Conservation (phyloP, 2,888 invertebrate genomes). For the Rotaria magnacalcarata region DNA sequence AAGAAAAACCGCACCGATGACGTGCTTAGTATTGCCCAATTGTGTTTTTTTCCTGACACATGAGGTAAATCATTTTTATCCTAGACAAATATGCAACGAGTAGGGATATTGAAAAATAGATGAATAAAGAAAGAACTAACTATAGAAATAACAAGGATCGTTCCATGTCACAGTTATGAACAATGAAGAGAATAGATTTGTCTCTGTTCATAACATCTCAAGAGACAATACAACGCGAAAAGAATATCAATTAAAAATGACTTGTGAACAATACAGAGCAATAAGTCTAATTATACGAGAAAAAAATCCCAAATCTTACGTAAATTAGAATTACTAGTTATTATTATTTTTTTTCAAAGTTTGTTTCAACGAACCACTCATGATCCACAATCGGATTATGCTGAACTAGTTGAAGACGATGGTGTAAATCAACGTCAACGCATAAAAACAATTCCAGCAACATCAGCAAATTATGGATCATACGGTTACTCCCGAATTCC, state of each 20-base stretch:
- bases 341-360: not conserved
- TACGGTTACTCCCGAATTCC: constrained; percentile 43
- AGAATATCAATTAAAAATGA: not conserved
- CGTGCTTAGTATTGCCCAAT: not conserved
- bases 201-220: not conserved
- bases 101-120: not conserved
- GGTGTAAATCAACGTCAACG: constrained; percentile 4
- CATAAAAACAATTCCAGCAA: not conserved
- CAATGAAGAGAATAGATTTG: constrained; percentile 1
- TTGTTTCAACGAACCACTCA: not conserved
- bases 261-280: not conserved
- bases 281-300: not conserved
- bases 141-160: not conserved
- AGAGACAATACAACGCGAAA: not conserved
- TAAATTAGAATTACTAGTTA: too few relatives aligned
- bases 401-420: constrained; percentile 44
- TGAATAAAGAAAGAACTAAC: not conserved
- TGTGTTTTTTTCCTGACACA: not conserved
- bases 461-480: constrained; percentile 28
- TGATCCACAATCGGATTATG: constrained; percentile 37
- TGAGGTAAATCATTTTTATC: not conserved
- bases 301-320: too few relatives aligned
- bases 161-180: not conserved
- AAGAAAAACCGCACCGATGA: not conserved
- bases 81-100: not conserved